Percentiles rank a stretch among this genome's conserved stretches.
Evolutionary conservation across 1,140 invertebrate species (phyloP).

Genomic region (Sycobia sp.): DNA sequence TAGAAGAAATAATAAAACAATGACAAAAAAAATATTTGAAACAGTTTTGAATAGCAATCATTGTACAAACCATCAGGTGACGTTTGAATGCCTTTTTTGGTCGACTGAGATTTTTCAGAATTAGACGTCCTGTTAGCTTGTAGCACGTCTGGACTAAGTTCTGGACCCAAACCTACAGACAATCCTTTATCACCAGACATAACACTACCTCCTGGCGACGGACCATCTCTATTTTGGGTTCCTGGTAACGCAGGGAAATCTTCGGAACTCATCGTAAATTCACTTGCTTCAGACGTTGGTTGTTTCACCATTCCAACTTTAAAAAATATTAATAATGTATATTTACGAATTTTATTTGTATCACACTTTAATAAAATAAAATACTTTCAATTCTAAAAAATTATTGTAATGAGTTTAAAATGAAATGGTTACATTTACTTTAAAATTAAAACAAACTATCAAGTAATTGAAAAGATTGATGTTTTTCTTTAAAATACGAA

Average conservation of each 20-base stretch:
- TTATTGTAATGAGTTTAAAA: neutral
- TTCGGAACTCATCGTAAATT: slow-evolving; percentile 97
- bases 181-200: slow-evolving; percentile 64
- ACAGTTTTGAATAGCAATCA: too few species aligned
- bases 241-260: slow-evolving; percentile 97
- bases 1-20: neutral
- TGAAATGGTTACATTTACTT: too few species aligned
- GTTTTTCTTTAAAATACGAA: too few species aligned
- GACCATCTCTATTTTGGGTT: slow-evolving; percentile 66
- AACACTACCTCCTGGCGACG: slow-evolving; percentile 61
- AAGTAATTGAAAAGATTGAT: too few species aligned
- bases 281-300: slow-evolving; percentile 86
- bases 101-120: slow-evolving; percentile 58
- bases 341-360: neutral
- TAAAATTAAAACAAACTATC: too few species aligned
- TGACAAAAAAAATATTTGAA: too few species aligned
- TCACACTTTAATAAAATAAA: neutral
- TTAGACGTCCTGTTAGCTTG: slow-evolving; percentile 58
- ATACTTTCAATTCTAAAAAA: neutral
- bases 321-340: neutral
- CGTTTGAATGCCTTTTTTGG: slow-evolving; percentile 89
- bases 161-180: slow-evolving; percentile 61
- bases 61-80: slow-evolving; percentile 81
- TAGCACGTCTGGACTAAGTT: slow-evolving; percentile 57
- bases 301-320: slow-evolving; percentile 95